Percentiles rank a stretch among this genome's conserved stretches.
Conservation (phyloP, 2,888 invertebrate genomes). For the Lutraria lutraria region DNA sequence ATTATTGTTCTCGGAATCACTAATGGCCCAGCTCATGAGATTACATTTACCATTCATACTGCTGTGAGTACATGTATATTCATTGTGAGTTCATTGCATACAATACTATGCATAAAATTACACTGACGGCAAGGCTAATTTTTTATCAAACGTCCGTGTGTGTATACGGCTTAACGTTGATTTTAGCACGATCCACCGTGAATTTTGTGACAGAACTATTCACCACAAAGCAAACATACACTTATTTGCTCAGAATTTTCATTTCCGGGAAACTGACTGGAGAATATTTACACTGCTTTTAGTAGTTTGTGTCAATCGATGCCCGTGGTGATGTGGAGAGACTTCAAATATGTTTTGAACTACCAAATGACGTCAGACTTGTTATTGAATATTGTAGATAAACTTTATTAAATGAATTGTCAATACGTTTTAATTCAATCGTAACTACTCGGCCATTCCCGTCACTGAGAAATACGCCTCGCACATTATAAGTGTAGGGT, state of each 20-base stretch:
- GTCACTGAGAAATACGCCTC: no score
- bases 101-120: no score
- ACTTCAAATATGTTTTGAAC: constrained; percentile 3
- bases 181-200: neutral
- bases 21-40: no score
- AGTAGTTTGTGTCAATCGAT: neutral
- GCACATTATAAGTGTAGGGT: no score
- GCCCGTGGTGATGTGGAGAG: neutral
- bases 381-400: neutral
- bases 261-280: neutral
- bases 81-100: no score
- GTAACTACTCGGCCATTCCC: no score
- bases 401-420: neutral
- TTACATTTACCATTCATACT: no score
- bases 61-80: no score
- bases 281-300: neutral
- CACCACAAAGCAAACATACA: neutral
- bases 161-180: neutral
- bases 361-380: neutral
- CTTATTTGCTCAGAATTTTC: neutral
- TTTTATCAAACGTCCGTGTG: no score
- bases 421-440: neutral
- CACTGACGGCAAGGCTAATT: no score
- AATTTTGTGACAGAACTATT: neutral
- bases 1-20: no score